Conservation (phyloP, 1,140 invertebrate genomes). For the Pseudoatta argentina region DNA sequence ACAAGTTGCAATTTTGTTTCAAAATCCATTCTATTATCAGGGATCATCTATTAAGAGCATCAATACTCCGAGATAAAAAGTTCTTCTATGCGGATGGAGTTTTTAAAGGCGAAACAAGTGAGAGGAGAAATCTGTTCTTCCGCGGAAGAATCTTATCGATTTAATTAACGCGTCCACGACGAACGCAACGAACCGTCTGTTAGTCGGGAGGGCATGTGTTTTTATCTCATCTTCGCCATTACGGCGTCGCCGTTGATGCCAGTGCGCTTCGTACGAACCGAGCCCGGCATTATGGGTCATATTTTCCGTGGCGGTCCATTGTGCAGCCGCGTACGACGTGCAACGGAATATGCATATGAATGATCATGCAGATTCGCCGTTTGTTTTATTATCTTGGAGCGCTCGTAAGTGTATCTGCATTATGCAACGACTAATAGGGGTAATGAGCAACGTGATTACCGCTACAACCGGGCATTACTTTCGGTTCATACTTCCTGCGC, state of each 20-base stretch:
- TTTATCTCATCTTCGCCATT: slow-evolving; percentile 75
- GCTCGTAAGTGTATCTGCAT: slow-evolving; percentile 79
- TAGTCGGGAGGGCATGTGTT: slow-evolving; percentile 51
- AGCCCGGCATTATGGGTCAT: slow-evolving; percentile 58
- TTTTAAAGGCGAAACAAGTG: slow-evolving; percentile 12
- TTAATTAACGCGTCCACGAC: slow-evolving; percentile 77
- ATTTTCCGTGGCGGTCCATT: slow-evolving; percentile 62
- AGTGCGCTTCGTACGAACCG: slow-evolving; percentile 18
- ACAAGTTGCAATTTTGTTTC: slow-evolving; percentile 21
- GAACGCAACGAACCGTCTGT: slow-evolving; percentile 35
- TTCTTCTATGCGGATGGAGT: slow-evolving; percentile 24
- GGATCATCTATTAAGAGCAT: slow-evolving; percentile 49
- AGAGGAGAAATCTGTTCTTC: slow-evolving; percentile 71
- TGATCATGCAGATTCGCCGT: slow-evolving; percentile 78
- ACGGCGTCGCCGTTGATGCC: slow-evolving; percentile 33
- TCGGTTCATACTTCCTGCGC: slow-evolving; percentile 31
- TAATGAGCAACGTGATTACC: slow-evolving; percentile 82
- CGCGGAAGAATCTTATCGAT: slow-evolving; percentile 75
- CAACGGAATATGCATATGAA: slow-evolving; percentile 78
- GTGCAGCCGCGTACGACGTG: slow-evolving; percentile 43
- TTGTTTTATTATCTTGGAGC: slow-evolving; percentile 83
- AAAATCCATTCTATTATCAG: slow-evolving; percentile 22
- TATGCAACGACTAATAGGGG: slow-evolving; percentile 82
- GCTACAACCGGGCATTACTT: slow-evolving; percentile 71
- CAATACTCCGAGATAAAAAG: slow-evolving; percentile 58